These are phyloP conservation scores for Chymomyza procnemis DNA, from an alignment of 2,888 invertebrate species.

Conservation along the genomic window DNA sequence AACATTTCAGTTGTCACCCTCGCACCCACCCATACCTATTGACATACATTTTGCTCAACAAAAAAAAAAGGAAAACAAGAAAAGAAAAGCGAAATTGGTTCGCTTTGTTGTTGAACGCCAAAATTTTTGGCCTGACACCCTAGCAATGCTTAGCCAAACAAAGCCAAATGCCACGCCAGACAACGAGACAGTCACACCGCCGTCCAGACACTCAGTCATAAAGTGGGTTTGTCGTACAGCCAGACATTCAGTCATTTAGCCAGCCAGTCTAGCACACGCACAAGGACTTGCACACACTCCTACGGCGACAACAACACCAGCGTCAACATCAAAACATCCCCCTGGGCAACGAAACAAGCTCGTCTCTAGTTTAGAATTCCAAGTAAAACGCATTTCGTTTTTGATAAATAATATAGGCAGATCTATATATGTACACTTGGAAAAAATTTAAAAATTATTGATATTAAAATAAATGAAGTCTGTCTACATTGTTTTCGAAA, in stretches of 20 bases:
- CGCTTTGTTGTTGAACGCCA: not conserved
- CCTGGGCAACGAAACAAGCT: slow-evolving; percentile 18
- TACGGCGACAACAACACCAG: slow-evolving; percentile 23
- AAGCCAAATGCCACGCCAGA: not conserved
- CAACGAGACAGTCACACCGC: not conserved
- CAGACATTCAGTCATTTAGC: slow-evolving; percentile 7
- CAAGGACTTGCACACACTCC: slow-evolving; percentile 23
- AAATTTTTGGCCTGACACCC: slow-evolving; percentile 4
- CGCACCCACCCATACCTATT: slow-evolving; percentile 20
- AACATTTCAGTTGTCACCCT: not conserved
- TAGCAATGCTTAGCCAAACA: not conserved
- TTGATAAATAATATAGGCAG: slow-evolving; percentile 52
- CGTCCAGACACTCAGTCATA: not conserved
- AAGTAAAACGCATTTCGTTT: slow-evolving; percentile 45
- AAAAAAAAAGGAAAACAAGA: slow-evolving; percentile 2
- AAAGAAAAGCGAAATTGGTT: slow-evolving; percentile 10
- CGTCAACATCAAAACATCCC: slow-evolving; percentile 26
- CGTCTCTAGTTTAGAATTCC: slow-evolving; percentile 34
- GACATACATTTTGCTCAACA: slow-evolving; percentile 50
- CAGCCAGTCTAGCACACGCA: slow-evolving; percentile 10
- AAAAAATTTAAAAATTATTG: not conserved
- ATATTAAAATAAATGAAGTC: not conserved
- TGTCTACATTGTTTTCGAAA: no score
- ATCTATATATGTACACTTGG: slow-evolving; percentile 22
- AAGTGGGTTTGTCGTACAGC: not conserved